Percentiles rank a stretch among this genome's conserved stretches.
These are phyloP conservation scores for Gopherus flavomarginatus DNA, from an alignment of 2,113 vertebrate species.

Conservation along the genomic window DNA sequence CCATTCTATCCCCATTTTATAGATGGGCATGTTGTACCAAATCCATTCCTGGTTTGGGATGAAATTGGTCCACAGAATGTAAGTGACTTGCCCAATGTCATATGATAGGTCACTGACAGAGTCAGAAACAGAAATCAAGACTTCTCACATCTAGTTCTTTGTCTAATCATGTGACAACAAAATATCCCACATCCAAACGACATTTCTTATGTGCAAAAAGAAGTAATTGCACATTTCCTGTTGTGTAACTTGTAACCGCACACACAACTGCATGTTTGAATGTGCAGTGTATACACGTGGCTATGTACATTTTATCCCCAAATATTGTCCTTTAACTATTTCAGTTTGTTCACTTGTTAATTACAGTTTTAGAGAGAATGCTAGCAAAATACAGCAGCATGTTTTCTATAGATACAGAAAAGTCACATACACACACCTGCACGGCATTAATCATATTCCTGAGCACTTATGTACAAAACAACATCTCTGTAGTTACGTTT, in stretches of 20 bases:
- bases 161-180: conserved; percentile 38
- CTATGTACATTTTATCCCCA: conserved; percentile 21
- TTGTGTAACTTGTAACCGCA: neutral
- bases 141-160: neutral
- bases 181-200: conserved; percentile 16
- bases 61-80: neutral
- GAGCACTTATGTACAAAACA: conserved; percentile 20
- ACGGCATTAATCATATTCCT: conserved; percentile 13
- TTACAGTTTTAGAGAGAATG: neutral
- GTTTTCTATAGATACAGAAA: conserved; percentile 32
- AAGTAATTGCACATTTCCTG: conserved; percentile 47
- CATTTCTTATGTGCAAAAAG: neutral
- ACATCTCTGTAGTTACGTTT: conserved; percentile 57
- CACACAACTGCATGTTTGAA: neutral
- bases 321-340: conserved; percentile 50
- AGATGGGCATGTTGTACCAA: neutral
- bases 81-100: conserved; percentile 28
- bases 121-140: conserved; percentile 22
- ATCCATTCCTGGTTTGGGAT: neutral
- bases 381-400: neutral
- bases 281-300: neutral
- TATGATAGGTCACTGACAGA: neutral
- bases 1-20: neutral
- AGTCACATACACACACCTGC: conserved; percentile 20
- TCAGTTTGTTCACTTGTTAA: conserved; percentile 11